Conservation (phyloP, 92 coral and sea anemone species). For the Porites cylindrica region DNA sequence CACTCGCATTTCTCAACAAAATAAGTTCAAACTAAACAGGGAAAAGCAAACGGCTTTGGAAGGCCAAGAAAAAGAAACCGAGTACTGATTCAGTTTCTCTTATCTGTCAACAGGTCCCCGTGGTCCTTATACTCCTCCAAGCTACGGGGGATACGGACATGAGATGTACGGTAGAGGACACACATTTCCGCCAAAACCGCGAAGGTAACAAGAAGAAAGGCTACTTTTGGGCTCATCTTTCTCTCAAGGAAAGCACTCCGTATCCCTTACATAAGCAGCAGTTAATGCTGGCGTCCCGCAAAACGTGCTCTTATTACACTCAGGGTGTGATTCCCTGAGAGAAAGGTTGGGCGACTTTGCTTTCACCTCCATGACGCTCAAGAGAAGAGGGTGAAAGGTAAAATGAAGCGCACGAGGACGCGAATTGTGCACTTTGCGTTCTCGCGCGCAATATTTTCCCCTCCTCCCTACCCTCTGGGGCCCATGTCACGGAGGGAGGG, state of each 20-base stretch:
- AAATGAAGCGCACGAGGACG: no score
- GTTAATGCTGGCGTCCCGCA: not conserved
- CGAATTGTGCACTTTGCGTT: no score
- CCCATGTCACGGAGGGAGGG: no score
- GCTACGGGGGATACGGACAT: conserved; percentile 87
- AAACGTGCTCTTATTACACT: not conserved
- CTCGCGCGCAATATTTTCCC: no score
- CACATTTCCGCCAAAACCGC: conserved; percentile 89
- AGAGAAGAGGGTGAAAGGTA: no score
- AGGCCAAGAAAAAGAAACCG: not conserved
- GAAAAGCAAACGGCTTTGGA: not conserved
- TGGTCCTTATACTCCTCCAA: conserved; percentile 85
- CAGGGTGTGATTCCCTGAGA: not conserved
- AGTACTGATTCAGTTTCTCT: not conserved
- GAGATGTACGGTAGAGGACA: conserved; percentile 95
- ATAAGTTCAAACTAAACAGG: not conserved
- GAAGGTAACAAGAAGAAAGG: conserved; percentile 71
- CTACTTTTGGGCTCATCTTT: not conserved
- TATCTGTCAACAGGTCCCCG: conserved; percentile 45
- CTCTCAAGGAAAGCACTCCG: not conserved
- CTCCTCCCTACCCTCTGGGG: no score
- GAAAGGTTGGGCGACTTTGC: not conserved
- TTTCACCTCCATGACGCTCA: no score
- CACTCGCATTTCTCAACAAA: not conserved
- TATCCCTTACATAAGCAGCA: not conserved